Base-by-base conservation (phyloP, 2,113 vertebrate species). In the Nothocercus julius region DNA sequence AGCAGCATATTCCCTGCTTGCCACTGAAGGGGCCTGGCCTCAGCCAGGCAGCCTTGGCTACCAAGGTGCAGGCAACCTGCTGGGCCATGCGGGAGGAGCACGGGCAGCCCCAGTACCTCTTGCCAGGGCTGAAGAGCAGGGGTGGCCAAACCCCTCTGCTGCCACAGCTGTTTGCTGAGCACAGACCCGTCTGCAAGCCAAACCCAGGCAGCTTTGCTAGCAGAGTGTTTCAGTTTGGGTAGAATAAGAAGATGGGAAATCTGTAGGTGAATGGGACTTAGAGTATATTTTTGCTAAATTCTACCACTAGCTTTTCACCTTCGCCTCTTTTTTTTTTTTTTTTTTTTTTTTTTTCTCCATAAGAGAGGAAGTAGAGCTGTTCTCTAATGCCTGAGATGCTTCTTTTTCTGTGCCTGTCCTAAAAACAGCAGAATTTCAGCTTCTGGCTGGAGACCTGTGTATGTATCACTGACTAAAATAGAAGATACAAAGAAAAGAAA, bases 111-210 rank as follows among this genome's bases (percentile, higher is more conserved):
- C 6, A 1, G 54, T 10, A 30, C 28, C 15, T 56, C 8, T 32
- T 67, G 78, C 51, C 15, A 36, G 14, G 58, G n/a, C 15, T 3
- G 17, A 74, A 19, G 49, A 75, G 22, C 0, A 0, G 74, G 24
- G 73, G 19, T 17, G 24, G 40, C 8, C 40, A 11, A 19, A 7
- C 49, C 69, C 27, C 25, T 59, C 73, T 70, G 61, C 61, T 74
- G 63, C 45, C 30, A 44, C 27, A 79, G 69, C n/a, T 75, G 1
- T 45, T 81, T 49, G 34, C 2, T 87, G 42, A 68, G 51, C 45
- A 49, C 17, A 74, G 40, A 45, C 54, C 30, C 51, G 45, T 64
- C 77, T 80, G 56, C 42, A 61, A 58, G 28, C 72, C 58, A 79
- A 92, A 82, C 10, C 14, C n/a, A 15, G 25, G 38, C 44, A 68